These are phyloP conservation scores for Leuctra nigra DNA, from an alignment of 2,888 invertebrate genomes.

Conservation along the genomic window DNA sequence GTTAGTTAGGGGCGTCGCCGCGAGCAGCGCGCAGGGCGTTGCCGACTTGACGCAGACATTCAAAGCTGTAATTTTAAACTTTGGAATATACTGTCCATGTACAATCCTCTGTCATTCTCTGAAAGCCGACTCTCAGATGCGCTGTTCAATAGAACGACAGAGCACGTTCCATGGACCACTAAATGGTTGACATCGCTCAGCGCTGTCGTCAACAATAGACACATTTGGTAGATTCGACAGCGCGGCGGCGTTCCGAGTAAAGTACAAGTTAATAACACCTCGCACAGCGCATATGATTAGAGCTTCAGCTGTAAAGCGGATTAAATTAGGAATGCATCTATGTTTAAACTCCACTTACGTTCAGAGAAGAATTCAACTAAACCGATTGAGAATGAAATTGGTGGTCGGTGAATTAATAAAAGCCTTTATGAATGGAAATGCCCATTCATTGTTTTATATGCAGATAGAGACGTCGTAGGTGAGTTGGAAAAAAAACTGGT, in stretches of 20 bases:
- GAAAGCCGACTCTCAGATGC: slow-evolving; percentile 5
- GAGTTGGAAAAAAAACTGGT: slow-evolving; percentile 2
- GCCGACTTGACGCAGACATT: background rate
- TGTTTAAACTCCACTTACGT: slow-evolving; percentile 2
- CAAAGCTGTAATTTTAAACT: slow-evolving; percentile 13
- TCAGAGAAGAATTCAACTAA: background rate
- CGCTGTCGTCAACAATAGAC: too few species aligned
- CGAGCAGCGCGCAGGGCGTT: background rate
- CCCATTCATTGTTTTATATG: slow-evolving; percentile 16
- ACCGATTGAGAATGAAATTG: background rate
- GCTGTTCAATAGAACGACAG: slow-evolving; percentile 1
- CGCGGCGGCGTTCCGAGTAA: too few species aligned
- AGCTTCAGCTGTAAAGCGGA: too few species aligned
- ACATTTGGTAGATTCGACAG: too few species aligned
- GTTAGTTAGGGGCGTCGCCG: slow-evolving; percentile 8
- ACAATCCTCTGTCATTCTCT: slow-evolving; percentile 7
- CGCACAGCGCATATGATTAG: too few species aligned
- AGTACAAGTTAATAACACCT: too few species aligned
- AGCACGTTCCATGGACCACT: too few species aligned
- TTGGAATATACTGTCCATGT: background rate
- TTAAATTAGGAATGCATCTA: slow-evolving; percentile 3
- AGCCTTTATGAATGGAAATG: slow-evolving; percentile 13
- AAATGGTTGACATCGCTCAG: too few species aligned
- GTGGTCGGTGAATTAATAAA: slow-evolving; percentile 12
- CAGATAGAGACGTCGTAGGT: slow-evolving; percentile 12